phyloP scores from a whole-genome alignment of 2,113 vertebrate species.

The Onychostoma macrolepis region DNA sequence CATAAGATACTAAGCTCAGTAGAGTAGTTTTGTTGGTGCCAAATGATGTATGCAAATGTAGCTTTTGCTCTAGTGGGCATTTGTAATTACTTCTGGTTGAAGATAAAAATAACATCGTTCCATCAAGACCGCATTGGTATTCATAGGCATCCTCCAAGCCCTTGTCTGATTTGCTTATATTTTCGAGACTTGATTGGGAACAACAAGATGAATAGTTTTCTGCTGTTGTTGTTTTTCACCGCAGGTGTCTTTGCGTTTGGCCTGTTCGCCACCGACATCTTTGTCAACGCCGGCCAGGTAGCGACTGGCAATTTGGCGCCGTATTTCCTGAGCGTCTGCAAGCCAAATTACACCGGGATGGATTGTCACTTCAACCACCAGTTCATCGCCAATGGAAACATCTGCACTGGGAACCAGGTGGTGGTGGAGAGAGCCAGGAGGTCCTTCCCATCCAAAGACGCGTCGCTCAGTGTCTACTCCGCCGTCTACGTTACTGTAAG shows the following conservation, averaged over 20 bases:
- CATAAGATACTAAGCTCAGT: slow-evolving; percentile 64
- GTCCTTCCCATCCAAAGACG: slow-evolving; percentile 98
- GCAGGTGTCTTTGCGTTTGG: slow-evolving; percentile 97
- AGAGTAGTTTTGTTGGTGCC: slow-evolving; percentile 37
- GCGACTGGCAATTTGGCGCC: slow-evolving; percentile 94
- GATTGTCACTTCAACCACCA: slow-evolving; percentile 88
- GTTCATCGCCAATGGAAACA: slow-evolving; percentile 89
- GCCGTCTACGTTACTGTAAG: slow-evolving; percentile 96
- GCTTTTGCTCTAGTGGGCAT: slow-evolving; percentile 15
- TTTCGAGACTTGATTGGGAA: slow-evolving; percentile 3
- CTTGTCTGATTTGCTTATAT: slow-evolving; percentile 37
- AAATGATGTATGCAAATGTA: slow-evolving; percentile 27
- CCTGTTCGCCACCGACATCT: slow-evolving; percentile 98
- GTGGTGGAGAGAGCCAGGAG: slow-evolving; percentile 89
- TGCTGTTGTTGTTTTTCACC: neutral
- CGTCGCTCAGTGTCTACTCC: slow-evolving; percentile 94
- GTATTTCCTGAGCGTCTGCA: slow-evolving; percentile 95
- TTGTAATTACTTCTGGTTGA: slow-evolving; percentile 33
- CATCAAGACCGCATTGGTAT: neutral
- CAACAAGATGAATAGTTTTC: neutral
- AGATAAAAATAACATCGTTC: slow-evolving; percentile 26
- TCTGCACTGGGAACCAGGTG: slow-evolving; percentile 90
- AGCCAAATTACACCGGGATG: slow-evolving; percentile 92
- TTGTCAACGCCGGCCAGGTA: slow-evolving; percentile 96
- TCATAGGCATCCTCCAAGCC: slow-evolving; percentile 32